These are phyloP conservation scores for Ianthella basta DNA, from an alignment of 37 sponge, comb jelly and placozoan species.

Conservation along the genomic window DNA sequence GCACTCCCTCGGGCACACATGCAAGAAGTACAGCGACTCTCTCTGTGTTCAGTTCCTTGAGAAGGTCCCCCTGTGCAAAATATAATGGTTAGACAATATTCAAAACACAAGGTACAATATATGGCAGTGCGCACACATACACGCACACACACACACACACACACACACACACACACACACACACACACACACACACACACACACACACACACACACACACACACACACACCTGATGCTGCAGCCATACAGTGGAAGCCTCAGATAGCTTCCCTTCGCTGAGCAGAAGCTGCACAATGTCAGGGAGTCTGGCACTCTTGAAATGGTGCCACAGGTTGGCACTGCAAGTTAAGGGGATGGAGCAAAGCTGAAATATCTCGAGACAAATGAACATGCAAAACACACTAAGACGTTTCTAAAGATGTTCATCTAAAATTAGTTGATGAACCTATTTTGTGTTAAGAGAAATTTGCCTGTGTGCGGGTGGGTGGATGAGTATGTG, in stretches of 20 bases:
- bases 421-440: too few relatives aligned
- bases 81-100: too few relatives aligned
- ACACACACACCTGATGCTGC: constrained; percentile 45
- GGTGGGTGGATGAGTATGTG: too few relatives aligned
- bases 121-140: background rate
- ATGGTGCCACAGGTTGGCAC: constrained; percentile 38
- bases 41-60: constrained; percentile 22
- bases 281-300: constrained; percentile 23
- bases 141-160: constrained; percentile 10
- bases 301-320: constrained; percentile 24
- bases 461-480: too few relatives aligned
- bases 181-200: background rate
- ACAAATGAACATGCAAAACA: background rate
- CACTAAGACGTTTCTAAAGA: too few relatives aligned
- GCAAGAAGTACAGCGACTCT: constrained; percentile 27
- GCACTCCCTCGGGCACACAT: constrained; percentile 37
- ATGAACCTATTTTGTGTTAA: too few relatives aligned
- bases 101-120: background rate
- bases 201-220: background rate
- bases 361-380: too few relatives aligned
- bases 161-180: background rate
- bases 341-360: background rate
- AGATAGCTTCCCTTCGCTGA: constrained; percentile 34
- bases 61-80: background rate
- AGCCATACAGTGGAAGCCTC: constrained; percentile 38